Evolutionary conservation across 2,888 invertebrate species (phyloP).

Genomic region (Platypus cylindrus): DNA sequence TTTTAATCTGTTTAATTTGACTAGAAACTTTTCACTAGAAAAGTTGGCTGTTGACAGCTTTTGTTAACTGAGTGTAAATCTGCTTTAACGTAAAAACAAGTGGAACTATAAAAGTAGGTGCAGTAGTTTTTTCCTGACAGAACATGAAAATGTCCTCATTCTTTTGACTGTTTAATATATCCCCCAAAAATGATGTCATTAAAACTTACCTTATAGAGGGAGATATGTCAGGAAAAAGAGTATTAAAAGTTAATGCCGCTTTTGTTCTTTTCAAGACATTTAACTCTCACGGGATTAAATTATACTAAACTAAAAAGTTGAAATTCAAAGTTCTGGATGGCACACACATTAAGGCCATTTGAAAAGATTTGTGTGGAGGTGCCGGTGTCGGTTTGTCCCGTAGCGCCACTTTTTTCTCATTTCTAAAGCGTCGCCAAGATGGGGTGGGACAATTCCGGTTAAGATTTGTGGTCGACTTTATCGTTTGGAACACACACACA

Average conservation of each 20-base stretch:
- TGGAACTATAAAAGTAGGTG: too few relatives aligned
- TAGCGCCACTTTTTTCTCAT: slow-evolving; percentile 17
- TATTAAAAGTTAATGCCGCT: slow-evolving; percentile 8
- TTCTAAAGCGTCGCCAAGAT: slow-evolving; percentile 16
- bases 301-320: slow-evolving; percentile 15
- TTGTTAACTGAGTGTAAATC: too few relatives aligned
- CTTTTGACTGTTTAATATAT: too few relatives aligned
- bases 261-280: slow-evolving; percentile 10
- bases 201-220: too few relatives aligned
- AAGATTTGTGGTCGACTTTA: slow-evolving; percentile 30
- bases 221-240: slow-evolving; percentile 8
- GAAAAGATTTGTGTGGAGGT: slow-evolving; percentile 23
- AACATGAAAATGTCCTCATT: too few relatives aligned
- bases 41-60: too few relatives aligned
- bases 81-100: too few relatives aligned
- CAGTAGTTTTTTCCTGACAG: too few relatives aligned
- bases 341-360: slow-evolving; percentile 22
- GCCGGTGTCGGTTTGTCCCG: slow-evolving; percentile 13
- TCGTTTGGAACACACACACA: too few relatives aligned
- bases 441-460: slow-evolving; percentile 26
- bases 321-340: slow-evolving; percentile 20
- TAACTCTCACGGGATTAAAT: slow-evolving; percentile 12
- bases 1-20: too few relatives aligned
- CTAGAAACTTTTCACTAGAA: too few relatives aligned
- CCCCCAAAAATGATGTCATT: too few relatives aligned